Percentiles rank a stretch among this genome's conserved stretches.
Evolutionary conservation across 2,113 vertebrate species (phyloP).

Genomic region (Ctenomys sociabilis): DNA sequence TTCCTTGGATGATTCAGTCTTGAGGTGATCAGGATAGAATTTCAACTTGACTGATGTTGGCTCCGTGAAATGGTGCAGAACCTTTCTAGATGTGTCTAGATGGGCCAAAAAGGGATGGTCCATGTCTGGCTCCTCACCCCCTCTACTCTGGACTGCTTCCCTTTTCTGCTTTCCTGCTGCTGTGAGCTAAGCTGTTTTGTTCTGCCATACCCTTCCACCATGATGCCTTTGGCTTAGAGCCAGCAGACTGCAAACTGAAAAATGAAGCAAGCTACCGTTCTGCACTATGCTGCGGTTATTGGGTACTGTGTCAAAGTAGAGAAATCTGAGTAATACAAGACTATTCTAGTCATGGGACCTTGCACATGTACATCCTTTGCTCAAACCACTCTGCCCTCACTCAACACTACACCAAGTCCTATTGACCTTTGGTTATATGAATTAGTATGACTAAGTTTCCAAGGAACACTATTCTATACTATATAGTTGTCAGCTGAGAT

Average conservation of each 20-base stretch:
- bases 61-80: neutral
- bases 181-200: neutral
- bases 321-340: neutral
- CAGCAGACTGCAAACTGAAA: neutral
- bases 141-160: neutral
- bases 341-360: neutral
- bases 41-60: neutral
- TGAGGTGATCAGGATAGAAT: neutral
- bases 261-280: neutral
- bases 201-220: neutral
- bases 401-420: neutral
- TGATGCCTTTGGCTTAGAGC: neutral
- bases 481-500: neutral
- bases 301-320: neutral
- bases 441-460: constrained; percentile 44
- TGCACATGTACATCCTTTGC: neutral
- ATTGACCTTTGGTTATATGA: neutral
- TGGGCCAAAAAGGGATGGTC: neutral
- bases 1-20: neutral
- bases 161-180: neutral
- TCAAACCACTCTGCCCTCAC: neutral
- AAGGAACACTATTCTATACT: neutral
- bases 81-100: neutral
- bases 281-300: neutral
- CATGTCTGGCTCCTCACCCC: neutral